Percentiles rank a stretch among this genome's conserved stretches.
Conservation (phyloP, 2,888 invertebrate genomes). For the Eudasyphora cyanicolor region DNA sequence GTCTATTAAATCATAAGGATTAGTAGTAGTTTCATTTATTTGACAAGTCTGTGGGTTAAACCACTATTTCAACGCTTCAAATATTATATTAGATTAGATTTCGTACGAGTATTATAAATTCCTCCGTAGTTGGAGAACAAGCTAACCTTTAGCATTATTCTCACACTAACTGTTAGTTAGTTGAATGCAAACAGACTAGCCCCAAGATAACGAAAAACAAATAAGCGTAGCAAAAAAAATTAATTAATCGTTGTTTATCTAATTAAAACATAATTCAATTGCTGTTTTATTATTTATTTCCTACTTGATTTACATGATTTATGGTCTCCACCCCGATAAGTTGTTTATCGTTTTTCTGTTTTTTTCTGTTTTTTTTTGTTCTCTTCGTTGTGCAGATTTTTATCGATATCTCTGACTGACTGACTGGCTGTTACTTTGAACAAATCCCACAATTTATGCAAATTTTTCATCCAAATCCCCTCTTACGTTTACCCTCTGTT, state of each 20-base stretch:
- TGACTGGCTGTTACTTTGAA: conserved; percentile 14
- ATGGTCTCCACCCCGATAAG: conserved; percentile 50
- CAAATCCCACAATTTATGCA: conserved; percentile 46
- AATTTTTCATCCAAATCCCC: conserved; percentile 9
- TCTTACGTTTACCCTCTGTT: background rate
- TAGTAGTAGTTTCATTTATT: too few relatives aligned
- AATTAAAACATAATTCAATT: conserved; percentile 35
- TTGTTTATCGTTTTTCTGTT: conserved; percentile 34
- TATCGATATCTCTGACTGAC: conserved; percentile 38
- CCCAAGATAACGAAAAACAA: too few relatives aligned
- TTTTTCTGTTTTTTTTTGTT: conserved; percentile 33
- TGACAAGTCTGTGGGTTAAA: too few relatives aligned
- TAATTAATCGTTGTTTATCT: conserved; percentile 18
- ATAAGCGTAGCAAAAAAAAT: background rate
- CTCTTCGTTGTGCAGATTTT: conserved; percentile 16
- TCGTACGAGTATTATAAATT: too few relatives aligned
- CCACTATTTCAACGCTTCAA: too few relatives aligned
- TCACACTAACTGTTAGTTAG: background rate
- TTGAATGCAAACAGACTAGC: too few relatives aligned
- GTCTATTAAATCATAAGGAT: too few relatives aligned
- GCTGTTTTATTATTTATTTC: conserved; percentile 55
- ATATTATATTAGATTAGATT: too few relatives aligned
- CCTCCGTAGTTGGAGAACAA: too few relatives aligned
- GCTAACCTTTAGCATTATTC: background rate
- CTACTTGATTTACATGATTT: conserved; percentile 63